A percentile compares a stretch with the other conserved stretches of the same genome.
phyloP scores from a whole-genome alignment of 2,888 invertebrate species.

The Tetropium fuscum region DNA sequence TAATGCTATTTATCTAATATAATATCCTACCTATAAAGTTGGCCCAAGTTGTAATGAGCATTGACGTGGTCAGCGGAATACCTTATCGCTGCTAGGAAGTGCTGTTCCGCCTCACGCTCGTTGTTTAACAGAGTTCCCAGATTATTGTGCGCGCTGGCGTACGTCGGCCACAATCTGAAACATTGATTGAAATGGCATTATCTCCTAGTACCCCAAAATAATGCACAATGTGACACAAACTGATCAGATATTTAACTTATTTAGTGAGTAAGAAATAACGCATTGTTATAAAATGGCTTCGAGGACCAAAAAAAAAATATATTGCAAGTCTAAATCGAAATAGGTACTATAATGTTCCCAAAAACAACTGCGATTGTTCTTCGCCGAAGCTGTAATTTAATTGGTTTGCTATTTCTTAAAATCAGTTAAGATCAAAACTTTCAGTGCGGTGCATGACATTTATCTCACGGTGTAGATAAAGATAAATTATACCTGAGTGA shows the following conservation, averaged over 20 bases:
- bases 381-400: no score
- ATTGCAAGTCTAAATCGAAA: no score
- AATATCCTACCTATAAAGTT: slow-evolving; percentile 78
- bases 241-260: not conserved
- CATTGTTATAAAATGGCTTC: no score
- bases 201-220: slow-evolving; percentile 6
- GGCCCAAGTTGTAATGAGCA: slow-evolving; percentile 87
- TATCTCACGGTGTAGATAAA: no score
- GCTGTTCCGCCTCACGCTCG: slow-evolving; percentile 77
- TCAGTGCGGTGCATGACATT: no score
- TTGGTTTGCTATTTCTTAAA: no score
- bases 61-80: slow-evolving; percentile 83
- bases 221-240: not conserved
- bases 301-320: no score
- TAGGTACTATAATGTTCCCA: no score
- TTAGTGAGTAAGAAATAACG: not conserved
- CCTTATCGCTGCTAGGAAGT: slow-evolving; percentile 80
- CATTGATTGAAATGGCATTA: slow-evolving; percentile 25
- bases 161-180: slow-evolving; percentile 84
- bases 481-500: no score
- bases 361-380: no score
- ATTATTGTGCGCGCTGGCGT: slow-evolving; percentile 90
- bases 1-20: slow-evolving; percentile 12
- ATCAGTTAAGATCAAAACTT: no score
- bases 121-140: slow-evolving; percentile 82